Conservation (phyloP, 2,888 invertebrate genomes). For the Hofmannophila pseudospretella region DNA sequence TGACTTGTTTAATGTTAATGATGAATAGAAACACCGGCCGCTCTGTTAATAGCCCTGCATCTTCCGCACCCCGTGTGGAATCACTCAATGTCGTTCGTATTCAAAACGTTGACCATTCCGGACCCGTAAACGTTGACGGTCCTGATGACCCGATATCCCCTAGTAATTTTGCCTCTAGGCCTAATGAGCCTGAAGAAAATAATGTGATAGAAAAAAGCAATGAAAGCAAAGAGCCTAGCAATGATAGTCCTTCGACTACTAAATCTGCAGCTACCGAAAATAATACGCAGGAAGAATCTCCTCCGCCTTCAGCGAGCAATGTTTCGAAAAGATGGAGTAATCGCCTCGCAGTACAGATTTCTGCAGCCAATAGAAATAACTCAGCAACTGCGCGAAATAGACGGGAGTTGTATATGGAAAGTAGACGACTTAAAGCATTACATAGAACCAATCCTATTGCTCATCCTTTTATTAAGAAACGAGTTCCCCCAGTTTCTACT, state of each 20-base stretch:
- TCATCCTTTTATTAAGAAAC: conserved; percentile 54
- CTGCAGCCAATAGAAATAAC: conserved; percentile 65
- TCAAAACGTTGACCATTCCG: conserved; percentile 58
- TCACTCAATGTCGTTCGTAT: conserved; percentile 57
- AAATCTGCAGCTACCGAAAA: conserved; percentile 17
- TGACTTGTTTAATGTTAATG: conserved; percentile 69
- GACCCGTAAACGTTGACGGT: conserved; percentile 59
- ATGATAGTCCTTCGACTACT: conserved; percentile 21
- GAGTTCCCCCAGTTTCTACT: conserved; percentile 51
- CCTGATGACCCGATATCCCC: conserved; percentile 45
- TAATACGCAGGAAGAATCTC: conserved; percentile 21
- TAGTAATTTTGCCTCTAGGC: conserved; percentile 14
- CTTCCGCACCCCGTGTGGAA: conserved; percentile 42
- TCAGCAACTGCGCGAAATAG: conserved; percentile 59
- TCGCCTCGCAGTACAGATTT: conserved; percentile 66
- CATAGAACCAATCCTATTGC: conserved; percentile 61
- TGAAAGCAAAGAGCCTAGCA: conserved; percentile 11
- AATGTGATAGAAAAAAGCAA: conserved; percentile 19
- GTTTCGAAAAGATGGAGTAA: conserved; percentile 53
- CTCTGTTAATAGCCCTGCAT: conserved; percentile 30
- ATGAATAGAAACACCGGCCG: conserved; percentile 46
- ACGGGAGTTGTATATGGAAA: conserved; percentile 58
- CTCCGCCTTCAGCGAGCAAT: conserved; percentile 19
- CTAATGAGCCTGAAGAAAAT: conserved; percentile 23
- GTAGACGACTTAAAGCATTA: conserved; percentile 56